Evolutionary conservation across 2,113 vertebrate species (phyloP).

Genomic region (Sphyrna mokarran): DNA sequence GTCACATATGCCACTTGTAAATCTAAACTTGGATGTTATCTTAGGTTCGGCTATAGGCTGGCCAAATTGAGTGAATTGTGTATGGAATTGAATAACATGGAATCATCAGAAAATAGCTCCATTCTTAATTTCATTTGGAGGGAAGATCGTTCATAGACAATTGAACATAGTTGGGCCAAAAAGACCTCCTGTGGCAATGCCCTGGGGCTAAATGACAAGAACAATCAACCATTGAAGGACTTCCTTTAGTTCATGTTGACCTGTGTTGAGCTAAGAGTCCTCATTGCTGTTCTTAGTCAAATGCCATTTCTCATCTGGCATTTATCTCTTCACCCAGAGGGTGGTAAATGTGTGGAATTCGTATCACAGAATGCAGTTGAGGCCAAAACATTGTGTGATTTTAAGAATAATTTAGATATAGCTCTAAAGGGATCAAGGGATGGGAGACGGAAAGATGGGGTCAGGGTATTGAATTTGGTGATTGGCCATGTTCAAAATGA

Average conservation of each 20-base stretch:
- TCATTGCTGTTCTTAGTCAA: background rate
- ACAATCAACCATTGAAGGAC: no score
- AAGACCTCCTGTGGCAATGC: background rate
- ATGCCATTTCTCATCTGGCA: background rate
- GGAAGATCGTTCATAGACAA: background rate
- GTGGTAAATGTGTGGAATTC: no score
- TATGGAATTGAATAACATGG: background rate
- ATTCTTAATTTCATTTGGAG: background rate
- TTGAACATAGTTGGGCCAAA: background rate
- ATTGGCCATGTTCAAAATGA: no score
- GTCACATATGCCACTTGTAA: background rate
- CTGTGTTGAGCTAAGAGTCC: background rate
- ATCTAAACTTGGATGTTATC: background rate
- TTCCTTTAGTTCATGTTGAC: background rate
- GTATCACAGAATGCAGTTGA: no score
- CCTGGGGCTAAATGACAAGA: background rate
- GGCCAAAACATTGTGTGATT: no score
- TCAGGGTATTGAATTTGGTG: no score
- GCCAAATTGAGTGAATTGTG: background rate
- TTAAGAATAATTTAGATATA: no score
- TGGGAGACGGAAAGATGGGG: no score
- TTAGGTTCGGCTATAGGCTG: background rate
- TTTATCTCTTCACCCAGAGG: background rate
- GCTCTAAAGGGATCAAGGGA: no score
- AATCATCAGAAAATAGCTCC: background rate